phyloP scores from a whole-genome alignment of 35 echinoderm and acorn worm genomes.

The Eucidaris tribuloides region DNA sequence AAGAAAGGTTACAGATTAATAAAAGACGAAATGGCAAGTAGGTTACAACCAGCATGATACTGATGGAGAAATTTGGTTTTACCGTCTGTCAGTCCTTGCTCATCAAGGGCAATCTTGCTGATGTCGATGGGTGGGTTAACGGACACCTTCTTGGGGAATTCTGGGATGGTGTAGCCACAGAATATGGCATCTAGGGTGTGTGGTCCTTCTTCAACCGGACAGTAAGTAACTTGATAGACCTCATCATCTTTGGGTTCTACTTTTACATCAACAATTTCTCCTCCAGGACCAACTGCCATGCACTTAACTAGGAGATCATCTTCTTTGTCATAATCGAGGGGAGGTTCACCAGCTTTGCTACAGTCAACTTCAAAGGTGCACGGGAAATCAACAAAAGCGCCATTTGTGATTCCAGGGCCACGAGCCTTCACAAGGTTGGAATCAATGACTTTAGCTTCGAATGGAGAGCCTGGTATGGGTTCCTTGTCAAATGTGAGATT shows the following conservation, averaged over 20 bases:
- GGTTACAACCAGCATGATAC: too few relatives aligned
- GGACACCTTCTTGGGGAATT: slow-evolving; percentile 52
- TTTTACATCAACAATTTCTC: slow-evolving; percentile 54
- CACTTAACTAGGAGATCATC: slow-evolving; percentile 52
- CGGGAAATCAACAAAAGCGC: slow-evolving; percentile 62
- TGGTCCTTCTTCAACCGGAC: slow-evolving; percentile 65
- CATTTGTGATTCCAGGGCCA: slow-evolving; percentile 80
- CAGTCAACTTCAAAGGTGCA: slow-evolving; percentile 84
- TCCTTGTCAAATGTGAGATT: slow-evolving; percentile 81
- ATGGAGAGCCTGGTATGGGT: slow-evolving; percentile 84
- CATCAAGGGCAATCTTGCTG: slow-evolving; percentile 59
- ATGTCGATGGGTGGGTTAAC: slow-evolving; percentile 80
- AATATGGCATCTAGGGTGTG: slow-evolving; percentile 68
- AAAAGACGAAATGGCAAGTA: too few relatives aligned
- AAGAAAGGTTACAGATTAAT: too few relatives aligned
- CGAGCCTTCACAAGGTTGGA: slow-evolving; percentile 52
- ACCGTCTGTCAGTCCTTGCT: slow-evolving; percentile 76
- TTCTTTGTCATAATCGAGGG: slow-evolving; percentile 38
- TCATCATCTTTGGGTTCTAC: slow-evolving; percentile 53
- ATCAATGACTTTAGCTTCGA: slow-evolving; percentile 73
- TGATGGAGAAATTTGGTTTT: too few relatives aligned
- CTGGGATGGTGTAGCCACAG: slow-evolving; percentile 55
- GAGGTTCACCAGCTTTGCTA: slow-evolving; percentile 49
- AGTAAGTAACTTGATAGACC: slow-evolving; percentile 72
- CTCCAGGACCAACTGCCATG: slow-evolving; percentile 49